Evolutionary conservation across 2,797 vertebrate genomes (phyloP), one percentile per base, ranked within the genome.

Genomic region (Coregonus sp.): DNA sequence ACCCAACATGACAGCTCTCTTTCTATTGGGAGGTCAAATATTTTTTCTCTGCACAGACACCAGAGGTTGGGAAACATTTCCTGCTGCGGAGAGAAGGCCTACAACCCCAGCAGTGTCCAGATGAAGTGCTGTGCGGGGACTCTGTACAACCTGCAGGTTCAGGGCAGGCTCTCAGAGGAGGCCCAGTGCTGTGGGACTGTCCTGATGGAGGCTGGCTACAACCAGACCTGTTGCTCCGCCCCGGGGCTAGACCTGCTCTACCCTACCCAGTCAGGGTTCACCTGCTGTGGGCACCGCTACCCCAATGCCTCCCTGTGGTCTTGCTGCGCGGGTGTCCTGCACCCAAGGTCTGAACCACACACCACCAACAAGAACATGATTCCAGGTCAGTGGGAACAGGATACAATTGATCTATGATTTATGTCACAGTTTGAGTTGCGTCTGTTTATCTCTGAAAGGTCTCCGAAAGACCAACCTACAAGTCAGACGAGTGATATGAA

Each of bases 181-280:
- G 16, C 31, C n/a, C 15, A 16, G n/a, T 76, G 75, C 68, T 70
- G 66, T 33, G 54, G 67, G 16, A 68, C 3, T 33, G 47, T 54
- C 1, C 67, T 76, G 67, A 70, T 76, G 37, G 33, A 20, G 9
- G 15, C 70, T 0, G 4, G 14, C 3, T 31, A n/a, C n/a, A 15
- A 2, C 3, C 59, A 61, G 20, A n/a, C 72, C 18, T 33, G n/a
- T 1, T 78, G 76, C 63, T 3, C 20, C 0, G 59, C 59, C 18
- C 6, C 7, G 2, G 59, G 59, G 3, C 37, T 25, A 11, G 33
- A 50, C 33, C 20, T 78, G 70, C 4, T 33, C 16, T 73, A 72
- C n/a, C 15, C 15, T 15, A 73, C 15, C 25, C 47, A 20, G 47
- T 5, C 11, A 4, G 61, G 40, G 3, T 68, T 67, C 70, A 54